Conservation (phyloP, 2,888 invertebrate genomes). For the Phortica okadai region DNA sequence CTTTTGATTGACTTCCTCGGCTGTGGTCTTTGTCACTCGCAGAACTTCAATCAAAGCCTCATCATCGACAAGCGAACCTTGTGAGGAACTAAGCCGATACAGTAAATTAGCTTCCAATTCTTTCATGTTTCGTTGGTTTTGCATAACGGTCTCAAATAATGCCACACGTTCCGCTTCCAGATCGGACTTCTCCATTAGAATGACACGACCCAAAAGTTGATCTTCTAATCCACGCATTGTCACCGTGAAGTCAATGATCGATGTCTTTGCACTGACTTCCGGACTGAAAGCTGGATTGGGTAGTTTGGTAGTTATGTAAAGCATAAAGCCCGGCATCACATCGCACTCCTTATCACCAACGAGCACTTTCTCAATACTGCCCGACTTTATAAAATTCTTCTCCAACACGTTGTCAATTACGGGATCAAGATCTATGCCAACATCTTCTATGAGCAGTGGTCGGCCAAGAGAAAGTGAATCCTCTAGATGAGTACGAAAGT, state of each 20-base stretch:
- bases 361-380: slow-evolving; percentile 95
- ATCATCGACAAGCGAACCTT: slow-evolving; percentile 96
- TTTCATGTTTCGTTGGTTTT: slow-evolving; percentile 97
- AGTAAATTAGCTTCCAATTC: slow-evolving; percentile 94
- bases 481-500: slow-evolving; percentile 94
- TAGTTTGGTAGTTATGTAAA: slow-evolving; percentile 96
- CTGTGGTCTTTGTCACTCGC: slow-evolving; percentile 90
- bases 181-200: slow-evolving; percentile 96
- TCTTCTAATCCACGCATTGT: slow-evolving; percentile 98
- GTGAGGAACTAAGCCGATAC: slow-evolving; percentile 92
- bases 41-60: slow-evolving; percentile 94
- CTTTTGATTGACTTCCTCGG: slow-evolving; percentile 96
- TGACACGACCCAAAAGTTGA: slow-evolving; percentile 94
- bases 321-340: slow-evolving; percentile 95
- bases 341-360: slow-evolving; percentile 98
- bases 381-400: slow-evolving; percentile 98
- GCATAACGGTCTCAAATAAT: slow-evolving; percentile 96
- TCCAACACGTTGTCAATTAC: slow-evolving; percentile 97
- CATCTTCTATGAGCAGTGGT: slow-evolving; percentile 95
- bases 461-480: slow-evolving; percentile 91
- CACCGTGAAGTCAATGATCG: slow-evolving; percentile 98
- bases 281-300: slow-evolving; percentile 98
- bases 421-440: slow-evolving; percentile 95
- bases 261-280: slow-evolving; percentile 96
- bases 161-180: slow-evolving; percentile 95